Base-by-base conservation (phyloP, 2,888 invertebrate species). In the Lasius platythorax region DNA sequence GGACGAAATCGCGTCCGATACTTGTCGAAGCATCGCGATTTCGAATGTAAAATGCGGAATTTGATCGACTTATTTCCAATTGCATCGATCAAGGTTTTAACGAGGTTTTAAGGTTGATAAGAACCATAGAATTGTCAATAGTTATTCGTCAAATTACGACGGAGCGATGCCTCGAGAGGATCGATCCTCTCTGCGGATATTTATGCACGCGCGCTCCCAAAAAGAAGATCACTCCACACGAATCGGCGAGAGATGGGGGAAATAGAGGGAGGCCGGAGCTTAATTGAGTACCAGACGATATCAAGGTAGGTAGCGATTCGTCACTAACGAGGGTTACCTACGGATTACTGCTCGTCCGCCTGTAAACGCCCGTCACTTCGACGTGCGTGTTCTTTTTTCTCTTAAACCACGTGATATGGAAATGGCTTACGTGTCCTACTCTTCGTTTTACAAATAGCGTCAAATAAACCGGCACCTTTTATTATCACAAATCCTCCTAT, bases 81-180 rank as follows among this genome's bases (percentile, higher is more conserved):
- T 6, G 23, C 4, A 2, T 12, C 8, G 9, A 43, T 58, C 46
- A 12, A 12, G 23, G 12, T n/a, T 28, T 37, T 28, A 61, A 53
- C n/a, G 2, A n/a, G 15, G n/a, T 53, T 53, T 53, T n/a, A 58
- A 43, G 6, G 8, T 12, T 5, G 43, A 70, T 28, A 9, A 82
- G 68, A 67, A 78, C 15, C 61, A 18, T n/a, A 18, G 73, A 37
- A 58, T 67, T 66, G 92, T 90, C 92, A 91, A 93, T 93, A 92
- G 87, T 91, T 91, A 75, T 87, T 82, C 91, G 87, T 91, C 90
- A 92, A 92, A 93, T 92, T 92, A 90, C 87, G 75, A 28, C 83
- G 86, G 79, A 87, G 87, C 85, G 73, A 83, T 82, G 64, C 75
- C 84, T 87, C 88, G 83, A 89, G 88, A 87, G 90, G 85, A 89